Percentiles rank a stretch among this genome's conserved stretches.
These are phyloP conservation scores for Trypoxylon attenuatum DNA, from an alignment of 2,888 invertebrate genomes.

Conservation along the genomic window DNA sequence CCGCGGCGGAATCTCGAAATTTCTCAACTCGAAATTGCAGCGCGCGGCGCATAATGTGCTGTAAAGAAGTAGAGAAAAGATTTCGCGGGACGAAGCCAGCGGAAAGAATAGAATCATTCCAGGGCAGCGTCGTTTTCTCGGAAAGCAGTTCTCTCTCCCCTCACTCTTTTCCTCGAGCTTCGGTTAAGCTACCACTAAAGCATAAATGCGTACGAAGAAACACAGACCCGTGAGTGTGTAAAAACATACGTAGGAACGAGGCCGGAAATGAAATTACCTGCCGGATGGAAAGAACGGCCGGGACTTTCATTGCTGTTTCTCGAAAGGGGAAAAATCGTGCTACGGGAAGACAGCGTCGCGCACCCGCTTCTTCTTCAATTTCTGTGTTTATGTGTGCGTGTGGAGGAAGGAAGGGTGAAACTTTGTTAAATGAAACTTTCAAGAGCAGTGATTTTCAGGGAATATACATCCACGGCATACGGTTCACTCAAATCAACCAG, in stretches of 20 bases:
- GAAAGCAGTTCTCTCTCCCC: conserved; percentile 11
- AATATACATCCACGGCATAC: conserved; percentile 13
- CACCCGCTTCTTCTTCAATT: not conserved
- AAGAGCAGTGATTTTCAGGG: conserved; percentile 5
- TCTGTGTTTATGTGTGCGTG: too few relatives aligned
- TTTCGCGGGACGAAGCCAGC: too few relatives aligned
- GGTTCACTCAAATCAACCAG: conserved; percentile 11
- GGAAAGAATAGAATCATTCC: too few relatives aligned
- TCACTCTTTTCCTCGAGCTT: too few relatives aligned
- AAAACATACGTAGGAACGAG: not conserved
- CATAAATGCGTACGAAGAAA: conserved; percentile 23
- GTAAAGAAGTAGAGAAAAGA: conserved; percentile 16
- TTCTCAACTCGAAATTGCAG: conserved; percentile 29
- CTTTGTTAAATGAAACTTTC: too few relatives aligned
- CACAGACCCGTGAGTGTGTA: not conserved
- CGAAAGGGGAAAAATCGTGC: not conserved
- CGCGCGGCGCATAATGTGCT: conserved; percentile 23
- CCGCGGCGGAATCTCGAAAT: conserved; percentile 34
- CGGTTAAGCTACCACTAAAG: conserved; percentile 11
- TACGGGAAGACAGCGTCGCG: not conserved
- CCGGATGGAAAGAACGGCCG: not conserved
- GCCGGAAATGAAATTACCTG: not conserved
- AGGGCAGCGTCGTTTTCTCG: conserved; percentile 14
- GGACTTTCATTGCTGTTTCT: not conserved
- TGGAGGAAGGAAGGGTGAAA: too few relatives aligned